Percentiles rank a stretch among this genome's conserved stretches.
These are phyloP conservation scores for Apostichopus leukothele DNA, from an alignment of 53 echinoderm and acorn worm species.

Conservation along the genomic window DNA sequence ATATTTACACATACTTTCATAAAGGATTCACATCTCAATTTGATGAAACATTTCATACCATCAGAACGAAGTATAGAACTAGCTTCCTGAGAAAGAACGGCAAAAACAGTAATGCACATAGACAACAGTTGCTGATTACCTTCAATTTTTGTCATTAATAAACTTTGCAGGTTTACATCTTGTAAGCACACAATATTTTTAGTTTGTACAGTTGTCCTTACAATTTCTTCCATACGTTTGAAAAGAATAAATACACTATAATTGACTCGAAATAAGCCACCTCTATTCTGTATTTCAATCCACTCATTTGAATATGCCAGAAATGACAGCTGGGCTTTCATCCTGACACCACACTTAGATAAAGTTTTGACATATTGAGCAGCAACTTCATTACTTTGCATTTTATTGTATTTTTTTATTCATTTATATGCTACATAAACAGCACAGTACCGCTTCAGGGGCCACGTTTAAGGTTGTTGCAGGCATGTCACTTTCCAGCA, in stretches of 20 bases:
- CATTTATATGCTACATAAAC: not conserved
- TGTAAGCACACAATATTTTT: not conserved
- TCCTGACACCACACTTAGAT: not conserved
- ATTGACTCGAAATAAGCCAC: not conserved
- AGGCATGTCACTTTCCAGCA: too few relatives aligned
- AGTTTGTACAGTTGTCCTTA: slow-evolving; percentile 1
- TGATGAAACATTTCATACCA: not conserved
- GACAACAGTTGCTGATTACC: not conserved
- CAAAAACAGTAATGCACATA: not conserved
- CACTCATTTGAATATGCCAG: not conserved
- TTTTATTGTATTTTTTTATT: not conserved
- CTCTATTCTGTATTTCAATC: not conserved
- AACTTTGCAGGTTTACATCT: not conserved
- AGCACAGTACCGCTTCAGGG: not conserved
- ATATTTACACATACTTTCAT: slow-evolving; percentile 1
- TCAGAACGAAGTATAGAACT: not conserved
- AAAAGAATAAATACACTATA: not conserved
- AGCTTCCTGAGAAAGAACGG: too few relatives aligned
- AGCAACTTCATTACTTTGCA: not conserved
- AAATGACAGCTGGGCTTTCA: not conserved
- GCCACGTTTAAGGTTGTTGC: not conserved
- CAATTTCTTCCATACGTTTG: slow-evolving; percentile 15
- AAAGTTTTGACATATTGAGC: not conserved
- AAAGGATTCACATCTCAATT: slow-evolving; percentile 20
- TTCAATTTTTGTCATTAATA: not conserved